Evolutionary conservation across 2,113 vertebrate species (phyloP), one percentile per base, ranked within the genome.

Genomic region (Cyprinodon variegatus): DNA sequence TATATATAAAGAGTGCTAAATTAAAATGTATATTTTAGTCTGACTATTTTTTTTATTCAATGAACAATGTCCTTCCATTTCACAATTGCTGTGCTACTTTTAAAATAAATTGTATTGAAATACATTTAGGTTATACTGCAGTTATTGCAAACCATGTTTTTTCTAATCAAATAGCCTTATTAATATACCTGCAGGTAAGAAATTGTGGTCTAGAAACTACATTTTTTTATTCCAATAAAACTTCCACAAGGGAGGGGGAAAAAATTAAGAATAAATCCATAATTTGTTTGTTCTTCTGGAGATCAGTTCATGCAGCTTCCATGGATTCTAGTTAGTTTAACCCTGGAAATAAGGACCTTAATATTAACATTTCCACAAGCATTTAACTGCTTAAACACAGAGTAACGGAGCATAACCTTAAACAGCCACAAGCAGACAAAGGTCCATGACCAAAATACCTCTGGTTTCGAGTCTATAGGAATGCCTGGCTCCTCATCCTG

Each of bases 401-500:
- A 74, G 62, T 60, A 70, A 22, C 0, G 46, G 57, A 65, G 81
- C 79, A 89, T 76, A 76, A 89, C 61, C 82, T 60, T 50, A 70
- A 74, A 83, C 29, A 65, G 64, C 74, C 82, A 87, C 45, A 80
- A 36, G 86, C 84, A 88, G 53, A 82, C 77, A 45, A 70, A 78
- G 82, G 82, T 70, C 89, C 81, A 80, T 68, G 40, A 65, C 85
- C 79, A 89, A 93, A 93, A 91, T 95, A 95, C 94, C 94, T 95
- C 94, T 72, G 92, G 89, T 78, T 93, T 95, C 79, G 93, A 89
- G 83, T 95, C 94, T 91, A 91, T 48, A 71, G 92, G 91, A 64
- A 92, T 93, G 82, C 90, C 88, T 89, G 92, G 79, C 77, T 94
- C 94, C 86, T 95, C 94, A 80, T 86, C 89, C 93, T 95, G 91